Conservation (phyloP, 2,113 vertebrate genomes). For the Origma solitaria region DNA sequence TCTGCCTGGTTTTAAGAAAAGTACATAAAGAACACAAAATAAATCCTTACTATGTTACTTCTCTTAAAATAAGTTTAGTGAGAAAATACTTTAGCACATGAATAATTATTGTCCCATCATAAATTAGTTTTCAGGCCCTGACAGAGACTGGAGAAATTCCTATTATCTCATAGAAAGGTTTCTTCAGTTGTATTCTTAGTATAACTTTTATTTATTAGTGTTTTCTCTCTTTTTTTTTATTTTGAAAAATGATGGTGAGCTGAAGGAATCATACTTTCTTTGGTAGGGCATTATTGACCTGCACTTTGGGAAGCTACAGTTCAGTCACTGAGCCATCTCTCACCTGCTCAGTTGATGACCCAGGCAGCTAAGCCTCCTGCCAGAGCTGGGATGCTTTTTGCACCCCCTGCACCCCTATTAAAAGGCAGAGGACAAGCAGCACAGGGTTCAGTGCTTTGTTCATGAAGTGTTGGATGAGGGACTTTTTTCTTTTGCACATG, state of each 20-base stretch:
- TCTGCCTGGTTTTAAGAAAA: not conserved
- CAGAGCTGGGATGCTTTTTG: not conserved
- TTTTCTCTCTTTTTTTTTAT: not conserved
- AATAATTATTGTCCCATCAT: not conserved
- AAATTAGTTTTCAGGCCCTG: not conserved
- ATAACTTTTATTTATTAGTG: not conserved
- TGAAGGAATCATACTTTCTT: not conserved
- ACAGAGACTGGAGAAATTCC: not conserved
- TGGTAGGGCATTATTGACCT: not conserved
- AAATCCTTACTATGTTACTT: not conserved
- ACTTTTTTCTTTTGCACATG: not conserved
- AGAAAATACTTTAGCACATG: not conserved
- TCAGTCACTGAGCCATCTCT: not conserved
- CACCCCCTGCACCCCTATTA: fast-evolving
- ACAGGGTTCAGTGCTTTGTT: not conserved
- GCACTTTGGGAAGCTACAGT: not conserved
- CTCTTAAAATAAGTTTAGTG: not conserved
- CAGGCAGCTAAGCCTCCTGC: not conserved
- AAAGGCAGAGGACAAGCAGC: not conserved
- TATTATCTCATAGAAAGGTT: not conserved
- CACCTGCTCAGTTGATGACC: not conserved
- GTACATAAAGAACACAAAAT: not conserved
- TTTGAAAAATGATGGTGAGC: not conserved
- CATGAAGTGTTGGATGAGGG: not conserved
- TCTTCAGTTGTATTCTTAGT: not conserved